These are phyloP conservation scores for Trichonephila clavipes DNA, from an alignment of 1,140 invertebrate genomes.

Conservation along the genomic window DNA sequence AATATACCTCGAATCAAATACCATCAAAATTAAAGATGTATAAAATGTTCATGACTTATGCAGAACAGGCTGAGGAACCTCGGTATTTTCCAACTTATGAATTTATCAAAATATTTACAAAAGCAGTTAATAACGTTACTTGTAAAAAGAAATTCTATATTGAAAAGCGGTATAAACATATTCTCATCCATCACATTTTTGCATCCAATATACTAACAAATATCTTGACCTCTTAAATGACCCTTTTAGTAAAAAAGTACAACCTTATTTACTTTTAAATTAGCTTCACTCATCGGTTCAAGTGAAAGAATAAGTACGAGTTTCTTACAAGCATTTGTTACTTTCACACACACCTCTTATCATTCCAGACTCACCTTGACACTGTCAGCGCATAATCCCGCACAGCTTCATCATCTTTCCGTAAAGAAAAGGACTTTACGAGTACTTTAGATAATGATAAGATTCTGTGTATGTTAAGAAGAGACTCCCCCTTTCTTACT, in stretches of 20 bases:
- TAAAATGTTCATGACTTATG: too few species aligned
- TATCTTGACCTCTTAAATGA: neutral
- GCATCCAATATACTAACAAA: neutral
- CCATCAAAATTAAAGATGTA: too few species aligned
- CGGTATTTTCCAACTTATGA: too few species aligned
- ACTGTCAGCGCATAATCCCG: neutral
- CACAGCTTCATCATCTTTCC: neutral
- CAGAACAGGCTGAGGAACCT: too few species aligned
- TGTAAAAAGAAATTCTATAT: too few species aligned
- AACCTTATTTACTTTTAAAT: neutral
- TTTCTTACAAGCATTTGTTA: neutral
- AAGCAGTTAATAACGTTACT: too few species aligned
- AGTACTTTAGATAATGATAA: neutral
- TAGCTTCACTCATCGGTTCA: neutral
- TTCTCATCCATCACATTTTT: neutral
- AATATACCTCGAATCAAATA: too few species aligned
- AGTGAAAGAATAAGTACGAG: neutral
- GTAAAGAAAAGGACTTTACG: too few species aligned
- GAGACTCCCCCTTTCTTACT: neutral
- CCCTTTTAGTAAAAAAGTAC: neutral
- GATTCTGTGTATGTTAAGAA: neutral
- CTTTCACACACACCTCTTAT: neutral
- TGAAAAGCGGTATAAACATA: too few species aligned
- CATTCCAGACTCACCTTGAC: neutral
- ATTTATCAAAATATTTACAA: too few species aligned